Evolutionary conservation across 2,113 vertebrate species (phyloP).

Genomic region (Cacatua alba): DNA sequence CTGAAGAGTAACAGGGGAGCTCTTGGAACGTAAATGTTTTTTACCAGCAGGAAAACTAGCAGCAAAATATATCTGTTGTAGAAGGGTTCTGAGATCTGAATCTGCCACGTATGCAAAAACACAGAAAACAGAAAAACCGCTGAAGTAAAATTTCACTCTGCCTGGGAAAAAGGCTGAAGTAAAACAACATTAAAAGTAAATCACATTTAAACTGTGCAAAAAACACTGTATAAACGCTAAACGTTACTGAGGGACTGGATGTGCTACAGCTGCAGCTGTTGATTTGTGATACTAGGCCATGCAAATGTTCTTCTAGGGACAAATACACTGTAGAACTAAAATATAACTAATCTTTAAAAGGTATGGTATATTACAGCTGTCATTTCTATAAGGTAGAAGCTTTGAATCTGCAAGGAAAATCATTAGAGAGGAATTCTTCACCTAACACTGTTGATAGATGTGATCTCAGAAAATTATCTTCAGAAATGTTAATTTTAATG

Average conservation of each 20-base stretch:
- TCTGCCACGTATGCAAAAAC: constrained; percentile 6
- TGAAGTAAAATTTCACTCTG: background rate
- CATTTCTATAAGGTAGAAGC: background rate
- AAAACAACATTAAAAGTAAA: constrained; percentile 53
- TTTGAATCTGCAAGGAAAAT: background rate
- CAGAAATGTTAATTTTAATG: background rate
- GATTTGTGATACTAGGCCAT: background rate
- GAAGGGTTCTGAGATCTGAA: background rate
- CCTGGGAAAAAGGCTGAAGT: constrained; percentile 43
- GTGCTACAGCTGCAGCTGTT: constrained; percentile 42
- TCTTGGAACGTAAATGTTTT: constrained; percentile 33
- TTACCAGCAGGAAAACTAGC: background rate
- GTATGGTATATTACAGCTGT: background rate
- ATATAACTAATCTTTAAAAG: background rate
- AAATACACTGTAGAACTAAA: background rate
- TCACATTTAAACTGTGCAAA: constrained; percentile 6
- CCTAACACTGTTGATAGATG: background rate
- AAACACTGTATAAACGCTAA: constrained; percentile 26
- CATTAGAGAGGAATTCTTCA: background rate
- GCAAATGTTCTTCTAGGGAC: constrained; percentile 12
- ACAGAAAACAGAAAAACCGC: background rate
- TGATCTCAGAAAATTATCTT: background rate
- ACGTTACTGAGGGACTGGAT: constrained; percentile 36
- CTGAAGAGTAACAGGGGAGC: constrained; percentile 55
- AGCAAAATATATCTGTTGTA: background rate